Conservation (phyloP, 2,113 vertebrate genomes). For the Pterocles burchelli region DNA sequence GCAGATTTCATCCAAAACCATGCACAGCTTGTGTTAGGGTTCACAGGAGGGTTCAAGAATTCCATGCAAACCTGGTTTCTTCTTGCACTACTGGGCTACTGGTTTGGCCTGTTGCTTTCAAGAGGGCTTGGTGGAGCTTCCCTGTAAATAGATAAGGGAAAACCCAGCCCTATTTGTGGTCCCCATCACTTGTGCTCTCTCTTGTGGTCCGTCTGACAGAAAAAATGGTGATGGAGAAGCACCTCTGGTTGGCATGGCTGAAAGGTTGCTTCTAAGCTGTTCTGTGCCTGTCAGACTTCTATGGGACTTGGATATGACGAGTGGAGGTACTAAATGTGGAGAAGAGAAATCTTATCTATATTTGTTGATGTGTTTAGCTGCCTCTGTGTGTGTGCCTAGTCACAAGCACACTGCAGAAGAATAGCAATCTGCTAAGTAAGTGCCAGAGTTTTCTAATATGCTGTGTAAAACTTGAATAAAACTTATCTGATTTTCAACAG, state of each 20-base stretch:
- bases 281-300: not conserved
- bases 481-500: not conserved
- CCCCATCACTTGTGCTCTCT: not conserved
- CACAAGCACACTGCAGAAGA: not conserved
- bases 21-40: not conserved
- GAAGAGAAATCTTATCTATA: not conserved
- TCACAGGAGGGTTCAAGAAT: not conserved
- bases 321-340: not conserved
- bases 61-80: not conserved
- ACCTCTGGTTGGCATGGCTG: accelerated
- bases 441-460: not conserved
- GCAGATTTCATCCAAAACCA: not conserved
- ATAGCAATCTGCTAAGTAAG: not conserved
- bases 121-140: not conserved
- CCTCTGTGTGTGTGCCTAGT: accelerated
- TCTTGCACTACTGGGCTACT: not conserved
- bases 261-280: not conserved
- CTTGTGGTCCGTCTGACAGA: not conserved
- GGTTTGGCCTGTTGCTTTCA: not conserved
- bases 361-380: not conserved
- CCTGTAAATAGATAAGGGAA: not conserved
- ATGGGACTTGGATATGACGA: not conserved
- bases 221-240: not conserved
- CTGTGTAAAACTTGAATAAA: not conserved
- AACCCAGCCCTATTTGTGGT: not conserved